Evolutionary conservation across 2,888 invertebrate species (phyloP).

Genomic region (Mimumesa dahlbomi): DNA sequence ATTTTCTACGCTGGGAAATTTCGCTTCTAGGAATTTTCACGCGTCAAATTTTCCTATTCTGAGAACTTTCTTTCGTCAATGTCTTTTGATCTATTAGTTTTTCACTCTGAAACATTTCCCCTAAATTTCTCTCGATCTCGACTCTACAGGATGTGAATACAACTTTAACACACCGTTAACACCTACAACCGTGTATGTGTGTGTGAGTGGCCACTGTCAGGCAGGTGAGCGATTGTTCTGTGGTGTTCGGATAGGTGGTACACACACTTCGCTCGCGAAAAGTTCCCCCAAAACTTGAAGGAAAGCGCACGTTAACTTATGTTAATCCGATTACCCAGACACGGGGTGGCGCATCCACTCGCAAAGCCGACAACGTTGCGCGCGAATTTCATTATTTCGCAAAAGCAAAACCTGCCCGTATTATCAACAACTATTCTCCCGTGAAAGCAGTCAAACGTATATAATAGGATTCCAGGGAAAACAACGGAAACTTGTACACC

Average conservation of each 20-base stretch:
- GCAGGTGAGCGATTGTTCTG: too few relatives aligned
- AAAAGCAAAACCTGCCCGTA: not conserved
- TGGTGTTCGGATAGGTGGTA: conserved; percentile 7
- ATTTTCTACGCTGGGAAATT: too few relatives aligned
- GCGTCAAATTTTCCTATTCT: too few relatives aligned
- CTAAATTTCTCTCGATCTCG: too few relatives aligned
- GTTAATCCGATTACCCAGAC: conserved; percentile 45
- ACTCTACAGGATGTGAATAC: too few relatives aligned
- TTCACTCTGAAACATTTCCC: too few relatives aligned
- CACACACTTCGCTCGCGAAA: conserved; percentile 19
- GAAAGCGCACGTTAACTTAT: conserved; percentile 38
- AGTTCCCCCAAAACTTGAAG: conserved; percentile 40
- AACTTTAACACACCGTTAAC: too few relatives aligned
- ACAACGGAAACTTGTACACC: not conserved
- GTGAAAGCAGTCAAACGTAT: not conserved
- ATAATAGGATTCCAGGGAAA: not conserved
- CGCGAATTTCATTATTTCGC: conserved; percentile 36
- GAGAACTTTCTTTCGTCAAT: too few relatives aligned
- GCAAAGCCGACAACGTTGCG: conserved; percentile 15
- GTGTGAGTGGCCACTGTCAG: too few relatives aligned
- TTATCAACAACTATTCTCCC: conserved; percentile 7
- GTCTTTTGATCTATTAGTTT: too few relatives aligned
- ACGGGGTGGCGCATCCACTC: conserved; percentile 28
- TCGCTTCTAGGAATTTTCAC: too few relatives aligned
- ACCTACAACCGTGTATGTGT: too few relatives aligned